Conservation (phyloP, 2,888 invertebrate species). For the Andricus curvator region DNA sequence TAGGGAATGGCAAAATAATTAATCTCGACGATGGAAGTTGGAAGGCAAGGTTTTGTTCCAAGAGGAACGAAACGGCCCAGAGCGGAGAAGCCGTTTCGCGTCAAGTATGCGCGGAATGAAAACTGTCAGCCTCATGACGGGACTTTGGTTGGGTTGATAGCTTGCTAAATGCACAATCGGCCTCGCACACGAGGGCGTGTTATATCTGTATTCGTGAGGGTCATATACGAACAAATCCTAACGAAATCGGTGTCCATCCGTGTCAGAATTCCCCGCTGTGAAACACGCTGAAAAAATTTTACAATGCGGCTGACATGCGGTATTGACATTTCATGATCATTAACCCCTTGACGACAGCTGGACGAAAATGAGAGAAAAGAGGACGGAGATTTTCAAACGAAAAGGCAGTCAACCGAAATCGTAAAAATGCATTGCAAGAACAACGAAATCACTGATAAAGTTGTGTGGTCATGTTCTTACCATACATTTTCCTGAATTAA, state of each 20-base stretch:
- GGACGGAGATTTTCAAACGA: neutral
- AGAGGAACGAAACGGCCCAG: conserved; percentile 34
- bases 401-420: neutral
- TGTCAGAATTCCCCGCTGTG: conserved; percentile 54
- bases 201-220: neutral
- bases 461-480: too few relatives aligned
- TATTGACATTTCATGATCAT: conserved; percentile 55
- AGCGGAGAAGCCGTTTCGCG: conserved; percentile 52
- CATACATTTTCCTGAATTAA: too few relatives aligned
- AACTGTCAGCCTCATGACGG: conserved; percentile 69
- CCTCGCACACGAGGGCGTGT: conserved; percentile 44
- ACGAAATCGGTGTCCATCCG: conserved; percentile 60
- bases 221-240: conserved; percentile 1
- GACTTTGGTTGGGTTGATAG: conserved; percentile 69
- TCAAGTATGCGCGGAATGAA: conserved; percentile 71
- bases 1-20: conserved; percentile 29
- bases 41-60: conserved; percentile 14
- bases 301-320: conserved; percentile 50
- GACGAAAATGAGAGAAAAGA: neutral
- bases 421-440: neutral
- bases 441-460: neutral
- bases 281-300: conserved; percentile 35
- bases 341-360: conserved; percentile 42
- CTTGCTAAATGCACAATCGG: conserved; percentile 70
- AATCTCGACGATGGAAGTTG: conserved; percentile 36